These are phyloP conservation scores for Enteromius thamalakanensis DNA, from an alignment of 2,797 vertebrate genomes.

Conservation along the genomic window DNA sequence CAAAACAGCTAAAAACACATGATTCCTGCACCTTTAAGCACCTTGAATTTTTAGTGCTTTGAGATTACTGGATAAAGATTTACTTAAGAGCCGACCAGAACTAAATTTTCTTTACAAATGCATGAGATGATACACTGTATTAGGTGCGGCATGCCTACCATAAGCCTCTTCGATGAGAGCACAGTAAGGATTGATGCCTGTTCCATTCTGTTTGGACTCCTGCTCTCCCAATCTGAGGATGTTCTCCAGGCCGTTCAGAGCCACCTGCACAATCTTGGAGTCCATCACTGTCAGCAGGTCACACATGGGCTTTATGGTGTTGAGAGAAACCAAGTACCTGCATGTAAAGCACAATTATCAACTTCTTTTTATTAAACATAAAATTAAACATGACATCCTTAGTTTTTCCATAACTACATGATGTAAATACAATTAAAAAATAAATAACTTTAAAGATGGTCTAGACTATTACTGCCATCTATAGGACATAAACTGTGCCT, in stretches of 20 bases:
- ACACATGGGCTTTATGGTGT: constrained; percentile 91
- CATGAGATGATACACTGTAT: not conserved
- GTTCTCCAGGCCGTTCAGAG: constrained; percentile 91
- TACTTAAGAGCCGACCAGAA: not conserved
- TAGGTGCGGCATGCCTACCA: constrained; percentile 70
- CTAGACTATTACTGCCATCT: not conserved
- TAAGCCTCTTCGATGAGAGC: constrained; percentile 91
- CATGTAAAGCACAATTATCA: not conserved
- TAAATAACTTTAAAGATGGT: not conserved
- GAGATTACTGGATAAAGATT: no score
- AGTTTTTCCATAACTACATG: not conserved
- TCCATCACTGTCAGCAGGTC: constrained; percentile 93
- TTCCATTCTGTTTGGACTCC: constrained; percentile 87
- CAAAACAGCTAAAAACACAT: not conserved
- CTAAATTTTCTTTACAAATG: not conserved
- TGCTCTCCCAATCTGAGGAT: constrained; percentile 90
- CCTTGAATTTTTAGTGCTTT: not conserved
- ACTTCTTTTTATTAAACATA: not conserved
- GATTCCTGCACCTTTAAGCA: not conserved
- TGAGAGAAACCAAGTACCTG: constrained; percentile 89
- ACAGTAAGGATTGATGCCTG: constrained; percentile 88
- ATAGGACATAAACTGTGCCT: not conserved
- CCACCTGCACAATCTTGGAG: constrained; percentile 92
- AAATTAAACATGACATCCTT: no score
- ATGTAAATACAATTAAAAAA: not conserved